Base-by-base conservation (phyloP, 1,140 invertebrate species). In the Notospermus geniculatus region DNA sequence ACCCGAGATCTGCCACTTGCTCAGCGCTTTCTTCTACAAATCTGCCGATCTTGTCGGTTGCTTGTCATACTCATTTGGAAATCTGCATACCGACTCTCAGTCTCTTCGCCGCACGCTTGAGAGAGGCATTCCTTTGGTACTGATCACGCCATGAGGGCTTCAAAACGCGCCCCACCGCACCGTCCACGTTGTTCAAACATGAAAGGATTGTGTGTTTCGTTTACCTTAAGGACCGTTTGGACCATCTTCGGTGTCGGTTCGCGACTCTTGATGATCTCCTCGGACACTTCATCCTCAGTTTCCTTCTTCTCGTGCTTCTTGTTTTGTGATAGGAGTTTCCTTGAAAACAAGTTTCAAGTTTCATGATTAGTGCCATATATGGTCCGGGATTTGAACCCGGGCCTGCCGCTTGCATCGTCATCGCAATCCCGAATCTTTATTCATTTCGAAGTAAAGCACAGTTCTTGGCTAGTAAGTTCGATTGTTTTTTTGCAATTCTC, bases 241-340 rank as follows among this genome's bases (percentile, higher is more conserved):
- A 77, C 58, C 50, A 77, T 30, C 66, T 72, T 76, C n/a, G 75
- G 75, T 13, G 75, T 77, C 57, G 68, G 69, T 22, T 57, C 60
- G 9, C 67, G 59, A 23, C 68, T 68, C 36, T 69, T 71, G 50
- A 80, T 78, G 45, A 80, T 76, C 41, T 75, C 71, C 56, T 73
- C 72, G 1, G 67, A 65, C 22, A 68, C 67, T 2, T 19, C 19
- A 50, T 71, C 62, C 50, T 70, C 68, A 23, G 62, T 67, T 17
- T 57, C 61, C 54, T 72, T 71, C 43, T 65, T 68, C 32, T 68
- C 68, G 23, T 74, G 53, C 41, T 68, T 70, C 15, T 74, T 74
- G 64, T 79, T 79, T 45, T 75, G 72, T 32, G 64, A 66, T 32
- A 79, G 56, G 9, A 79, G 67, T 62, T 75, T 76, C 59, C 77